Conservation (phyloP, 2,113 vertebrate genomes). For the Notechis scutatus region DNA sequence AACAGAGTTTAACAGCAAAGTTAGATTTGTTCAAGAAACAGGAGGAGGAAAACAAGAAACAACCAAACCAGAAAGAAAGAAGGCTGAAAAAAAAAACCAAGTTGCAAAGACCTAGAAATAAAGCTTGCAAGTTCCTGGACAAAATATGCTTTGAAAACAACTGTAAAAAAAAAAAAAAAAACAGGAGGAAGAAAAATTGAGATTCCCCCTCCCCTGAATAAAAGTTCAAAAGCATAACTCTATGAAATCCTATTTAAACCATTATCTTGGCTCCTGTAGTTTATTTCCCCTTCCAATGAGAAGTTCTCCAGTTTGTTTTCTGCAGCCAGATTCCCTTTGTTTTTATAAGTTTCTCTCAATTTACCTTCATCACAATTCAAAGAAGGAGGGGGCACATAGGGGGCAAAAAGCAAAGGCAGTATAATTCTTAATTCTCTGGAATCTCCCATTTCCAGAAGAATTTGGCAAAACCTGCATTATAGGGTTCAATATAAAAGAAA, state of each 20-base stretch:
- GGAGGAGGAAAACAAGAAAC: not conserved
- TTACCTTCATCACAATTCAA: not conserved
- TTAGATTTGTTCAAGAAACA: not conserved
- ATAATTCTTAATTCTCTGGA: not conserved
- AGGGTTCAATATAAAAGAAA: not conserved
- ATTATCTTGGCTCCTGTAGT: constrained; percentile 1
- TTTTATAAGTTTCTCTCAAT: constrained; percentile 29
- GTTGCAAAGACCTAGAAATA: not conserved
- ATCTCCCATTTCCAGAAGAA: not conserved
- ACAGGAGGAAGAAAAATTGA: not conserved
- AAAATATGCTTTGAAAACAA: constrained; percentile 27
- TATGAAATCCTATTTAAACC: constrained; percentile 39
- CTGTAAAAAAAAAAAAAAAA: not conserved
- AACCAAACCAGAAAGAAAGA: not conserved
- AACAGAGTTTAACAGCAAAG: not conserved
- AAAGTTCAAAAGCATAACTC: constrained; percentile 32
- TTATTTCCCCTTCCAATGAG: constrained; percentile 3
- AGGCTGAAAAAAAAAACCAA: not conserved
- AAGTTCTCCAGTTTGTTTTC: constrained; percentile 43
- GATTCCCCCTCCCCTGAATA: not conserved
- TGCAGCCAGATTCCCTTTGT: constrained; percentile 55
- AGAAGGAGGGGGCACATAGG: not conserved
- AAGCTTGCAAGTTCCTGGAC: constrained; percentile 13
- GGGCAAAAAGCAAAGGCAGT: not conserved
- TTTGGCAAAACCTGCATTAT: not conserved